Conservation (phyloP, 2,797 vertebrate species). For the Aeoliscus strigatus region DNA sequence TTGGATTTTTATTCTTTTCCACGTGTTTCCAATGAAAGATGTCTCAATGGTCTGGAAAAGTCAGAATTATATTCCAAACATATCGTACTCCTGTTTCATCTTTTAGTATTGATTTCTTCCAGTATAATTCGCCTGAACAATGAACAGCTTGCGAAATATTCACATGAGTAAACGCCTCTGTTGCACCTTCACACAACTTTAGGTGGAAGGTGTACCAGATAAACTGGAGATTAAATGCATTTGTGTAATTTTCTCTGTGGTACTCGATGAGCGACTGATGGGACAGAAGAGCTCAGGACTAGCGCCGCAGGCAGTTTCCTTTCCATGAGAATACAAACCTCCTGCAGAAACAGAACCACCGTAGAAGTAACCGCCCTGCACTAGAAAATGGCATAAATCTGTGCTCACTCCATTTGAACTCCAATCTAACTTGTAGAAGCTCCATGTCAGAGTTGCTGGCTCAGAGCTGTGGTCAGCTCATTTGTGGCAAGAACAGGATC, state of each 20-base stretch:
- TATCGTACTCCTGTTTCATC: too few species aligned
- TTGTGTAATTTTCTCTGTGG: conserved; percentile 3
- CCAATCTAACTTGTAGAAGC: conserved; percentile 11
- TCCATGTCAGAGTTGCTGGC: conserved; percentile 1
- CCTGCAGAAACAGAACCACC: too few species aligned
- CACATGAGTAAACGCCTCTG: not conserved
- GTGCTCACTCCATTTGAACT: too few species aligned
- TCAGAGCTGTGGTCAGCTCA: conserved; percentile 13
- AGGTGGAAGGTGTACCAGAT: not conserved
- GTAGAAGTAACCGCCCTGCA: too few species aligned
- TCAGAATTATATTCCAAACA: too few species aligned
- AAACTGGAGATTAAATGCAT: conserved; percentile 1
- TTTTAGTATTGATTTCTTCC: too few species aligned
- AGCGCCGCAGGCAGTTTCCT: not conserved
- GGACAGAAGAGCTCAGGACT: not conserved
- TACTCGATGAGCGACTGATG: conserved; percentile 1
- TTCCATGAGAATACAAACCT: too few species aligned
- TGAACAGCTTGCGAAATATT: not conserved
- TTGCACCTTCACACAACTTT: not conserved
- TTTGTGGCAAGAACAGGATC: conserved; percentile 8
- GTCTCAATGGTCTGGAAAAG: too few species aligned
- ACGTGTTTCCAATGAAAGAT: too few species aligned
- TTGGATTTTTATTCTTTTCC: too few species aligned
- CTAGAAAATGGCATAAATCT: too few species aligned
- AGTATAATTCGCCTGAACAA: too few species aligned